phyloP scores from a whole-genome alignment of 2,113 vertebrate genomes.

The Carassius carassius region DNA sequence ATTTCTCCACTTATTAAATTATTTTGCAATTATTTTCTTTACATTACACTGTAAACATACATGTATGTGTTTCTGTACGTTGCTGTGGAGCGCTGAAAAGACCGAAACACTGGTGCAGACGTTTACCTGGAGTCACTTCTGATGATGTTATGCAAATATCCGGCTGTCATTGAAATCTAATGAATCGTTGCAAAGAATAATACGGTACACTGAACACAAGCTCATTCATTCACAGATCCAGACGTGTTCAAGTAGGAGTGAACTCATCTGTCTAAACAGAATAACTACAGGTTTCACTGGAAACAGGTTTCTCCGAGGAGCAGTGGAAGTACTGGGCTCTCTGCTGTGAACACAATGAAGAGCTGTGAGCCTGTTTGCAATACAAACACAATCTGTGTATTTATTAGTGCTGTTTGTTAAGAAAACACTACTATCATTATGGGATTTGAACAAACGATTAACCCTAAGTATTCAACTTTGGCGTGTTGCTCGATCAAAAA shows the following conservation, averaged over 20 bases:
- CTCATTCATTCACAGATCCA: not conserved
- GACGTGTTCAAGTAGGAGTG: not conserved
- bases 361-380: too few species aligned
- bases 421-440: not conserved
- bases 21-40: not conserved
- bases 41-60: not conserved
- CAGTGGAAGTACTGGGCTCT: too few species aligned
- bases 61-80: not conserved
- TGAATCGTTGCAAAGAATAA: not conserved
- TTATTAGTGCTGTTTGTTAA: not conserved
- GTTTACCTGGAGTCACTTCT: not conserved
- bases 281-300: not conserved
- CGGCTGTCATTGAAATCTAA: not conserved
- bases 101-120: not conserved
- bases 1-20: too few species aligned
- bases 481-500: not conserved
- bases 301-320: not conserved
- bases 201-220: not conserved
- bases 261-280: conserved; percentile 1
- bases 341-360: too few species aligned
- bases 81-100: not conserved
- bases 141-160: not conserved
- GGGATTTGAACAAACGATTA: not conserved
- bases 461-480: not conserved
- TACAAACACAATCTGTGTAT: not conserved